Base-by-base conservation (phyloP, 2,888 invertebrate species). In the Cataglyphis cursor region DNA sequence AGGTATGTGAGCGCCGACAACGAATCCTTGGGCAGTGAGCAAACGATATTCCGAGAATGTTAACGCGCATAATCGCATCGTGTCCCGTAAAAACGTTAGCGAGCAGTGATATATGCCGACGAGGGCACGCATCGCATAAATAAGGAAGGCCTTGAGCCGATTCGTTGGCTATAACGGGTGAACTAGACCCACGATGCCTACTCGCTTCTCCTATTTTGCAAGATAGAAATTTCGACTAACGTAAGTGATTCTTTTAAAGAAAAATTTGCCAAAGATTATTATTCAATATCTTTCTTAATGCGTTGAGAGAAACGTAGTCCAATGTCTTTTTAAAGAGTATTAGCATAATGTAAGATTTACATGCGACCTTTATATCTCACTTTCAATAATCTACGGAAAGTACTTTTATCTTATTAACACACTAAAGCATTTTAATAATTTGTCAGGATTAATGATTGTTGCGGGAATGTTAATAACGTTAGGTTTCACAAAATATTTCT, bases 21-120 rank as follows among this genome's bases (percentile, higher is more conserved):
- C 70, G 87, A 85, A 86, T 85, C 89, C 82, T 89, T 87, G 90
- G 86, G 73, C 86, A 74, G 84, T 85, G 86, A 85, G 80, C 83
- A 85, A 87, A 87, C 85, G 91, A 87, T 93, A 93, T 93, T 93
- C 93, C 92, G 89, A 88, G 93, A 93, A 93, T 93, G 93, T 93
- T 92, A 93, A 93, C 91, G 90, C 91, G 91, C 91, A 91, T 93
- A 93, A 93, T 90, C 90, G 91, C 91, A 91, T 93, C 90, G 91
- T 92, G 92, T 88, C 87, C 90, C 88, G 92, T 93, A 93, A 93
- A 93, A 93, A 93, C 89, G 85, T 85, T 91, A 88, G 92, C 88
- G 93, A 93, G 92, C 93, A 93, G 93, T 93, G 93, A 93, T 93
- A 92, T 93, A 93, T 93, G 92, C 92, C 91, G 93, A 87, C 91